A percentile compares a stretch with the other conserved stretches of the same genome.
Evolutionary conservation across 2,113 vertebrate genomes (phyloP).

Genomic region (Rhombomys opimus): DNA sequence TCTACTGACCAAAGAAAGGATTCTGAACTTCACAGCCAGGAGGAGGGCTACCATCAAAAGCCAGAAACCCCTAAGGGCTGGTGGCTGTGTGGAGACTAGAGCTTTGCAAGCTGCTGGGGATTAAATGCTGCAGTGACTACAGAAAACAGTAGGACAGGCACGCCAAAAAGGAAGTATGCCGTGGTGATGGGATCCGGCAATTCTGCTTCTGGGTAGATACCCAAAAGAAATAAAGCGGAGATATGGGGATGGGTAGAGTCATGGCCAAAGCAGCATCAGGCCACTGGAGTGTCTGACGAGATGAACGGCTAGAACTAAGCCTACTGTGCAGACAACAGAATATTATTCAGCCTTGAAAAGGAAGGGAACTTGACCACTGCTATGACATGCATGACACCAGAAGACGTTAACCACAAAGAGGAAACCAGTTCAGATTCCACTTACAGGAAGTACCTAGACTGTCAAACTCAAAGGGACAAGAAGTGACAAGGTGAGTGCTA

Average conservation of each 20-base stretch:
- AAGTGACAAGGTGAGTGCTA: not conserved
- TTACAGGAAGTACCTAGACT: not conserved
- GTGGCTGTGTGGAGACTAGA: not conserved
- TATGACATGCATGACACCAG: accelerated
- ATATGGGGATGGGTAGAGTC: not conserved
- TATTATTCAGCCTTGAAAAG: not conserved
- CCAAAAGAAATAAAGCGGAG: not conserved
- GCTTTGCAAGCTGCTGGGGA: not conserved
- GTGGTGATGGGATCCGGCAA: accelerated
- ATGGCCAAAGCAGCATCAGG: not conserved
- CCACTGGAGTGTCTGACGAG: accelerated
- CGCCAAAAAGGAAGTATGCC: not conserved
- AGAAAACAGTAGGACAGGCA: accelerated
- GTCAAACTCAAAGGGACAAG: not conserved
- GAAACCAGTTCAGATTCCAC: not conserved
- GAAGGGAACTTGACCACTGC: not conserved
- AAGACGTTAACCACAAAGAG: not conserved
- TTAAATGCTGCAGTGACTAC: accelerated
- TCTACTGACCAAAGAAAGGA: not conserved
- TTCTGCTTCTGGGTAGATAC: not conserved
- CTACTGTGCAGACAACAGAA: accelerated
- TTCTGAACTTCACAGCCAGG: not conserved
- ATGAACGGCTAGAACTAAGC: not conserved
- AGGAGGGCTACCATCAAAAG: not conserved
- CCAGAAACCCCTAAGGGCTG: not conserved